These are phyloP conservation scores for Phrynocephalus guinanensis DNA, from an alignment of 2,797 vertebrate genomes.

Conservation along the genomic window DNA sequence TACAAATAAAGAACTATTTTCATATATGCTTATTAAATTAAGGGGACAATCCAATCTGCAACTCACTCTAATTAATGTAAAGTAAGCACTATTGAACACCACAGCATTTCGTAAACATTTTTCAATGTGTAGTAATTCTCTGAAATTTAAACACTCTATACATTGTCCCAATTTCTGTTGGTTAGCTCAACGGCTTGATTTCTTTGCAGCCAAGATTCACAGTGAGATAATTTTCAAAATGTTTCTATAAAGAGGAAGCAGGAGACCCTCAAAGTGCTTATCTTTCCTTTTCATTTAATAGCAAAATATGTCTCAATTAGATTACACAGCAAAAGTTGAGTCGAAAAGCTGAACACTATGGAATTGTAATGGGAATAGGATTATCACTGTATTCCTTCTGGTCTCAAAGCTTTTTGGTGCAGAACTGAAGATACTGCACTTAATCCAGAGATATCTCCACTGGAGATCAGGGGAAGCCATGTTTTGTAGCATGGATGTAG, in stretches of 20 bases:
- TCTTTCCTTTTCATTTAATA: slow-evolving; percentile 52
- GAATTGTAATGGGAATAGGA: slow-evolving; percentile 30
- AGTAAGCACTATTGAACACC: slow-evolving; percentile 47
- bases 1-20: slow-evolving; percentile 57
- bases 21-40: slow-evolving; percentile 64
- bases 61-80: slow-evolving; percentile 61
- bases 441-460: neutral
- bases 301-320: slow-evolving; percentile 49
- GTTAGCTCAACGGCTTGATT: slow-evolving; percentile 49
- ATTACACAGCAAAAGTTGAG: slow-evolving; percentile 33
- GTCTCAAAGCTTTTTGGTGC: neutral
- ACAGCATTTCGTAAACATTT: slow-evolving; percentile 52
- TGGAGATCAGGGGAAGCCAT: neutral
- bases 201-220: slow-evolving; percentile 55
- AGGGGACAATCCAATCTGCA: slow-evolving; percentile 47
- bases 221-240: slow-evolving; percentile 45
- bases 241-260: slow-evolving; percentile 43
- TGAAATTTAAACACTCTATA: slow-evolving; percentile 63
- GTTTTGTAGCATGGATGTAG: neutral
- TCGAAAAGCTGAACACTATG: slow-evolving; percentile 30
- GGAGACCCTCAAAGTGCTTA: slow-evolving; percentile 31
- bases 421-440: neutral
- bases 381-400: slow-evolving; percentile 19
- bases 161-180: slow-evolving; percentile 56
- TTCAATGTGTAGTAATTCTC: slow-evolving; percentile 43